phyloP scores from a whole-genome alignment of 2,113 vertebrate species.

The Neoarius graeffei region DNA sequence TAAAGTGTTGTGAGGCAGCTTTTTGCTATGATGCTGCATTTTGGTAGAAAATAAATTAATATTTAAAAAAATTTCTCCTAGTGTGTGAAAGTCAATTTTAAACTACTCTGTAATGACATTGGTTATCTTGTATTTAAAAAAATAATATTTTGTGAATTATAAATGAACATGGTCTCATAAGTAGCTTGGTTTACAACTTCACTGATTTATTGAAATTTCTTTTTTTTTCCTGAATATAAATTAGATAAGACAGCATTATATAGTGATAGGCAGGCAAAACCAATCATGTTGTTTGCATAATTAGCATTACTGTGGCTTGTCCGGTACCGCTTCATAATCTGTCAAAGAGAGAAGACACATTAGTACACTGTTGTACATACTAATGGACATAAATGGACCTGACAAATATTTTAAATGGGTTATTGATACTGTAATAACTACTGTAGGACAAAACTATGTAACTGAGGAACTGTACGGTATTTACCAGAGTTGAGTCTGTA shows the following conservation, averaged over 20 bases:
- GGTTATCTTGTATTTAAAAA: background rate
- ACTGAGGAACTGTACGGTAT: background rate
- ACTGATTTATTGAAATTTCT: constrained; percentile 1
- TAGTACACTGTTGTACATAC: background rate
- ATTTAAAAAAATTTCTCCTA: background rate
- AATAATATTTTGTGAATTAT: background rate
- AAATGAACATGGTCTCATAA: background rate
- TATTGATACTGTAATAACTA: background rate
- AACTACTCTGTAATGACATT: background rate
- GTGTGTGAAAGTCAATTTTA: no score
- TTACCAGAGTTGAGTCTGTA: background rate
- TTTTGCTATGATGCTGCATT: background rate
- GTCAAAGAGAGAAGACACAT: background rate
- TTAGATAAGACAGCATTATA: background rate
- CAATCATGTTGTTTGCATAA: background rate
- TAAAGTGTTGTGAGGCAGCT: background rate
- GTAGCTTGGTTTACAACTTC: background rate
- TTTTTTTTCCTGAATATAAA: background rate
- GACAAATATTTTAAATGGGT: background rate
- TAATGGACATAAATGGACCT: background rate
- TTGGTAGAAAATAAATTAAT: background rate
- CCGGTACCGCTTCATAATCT: constrained; percentile 29
- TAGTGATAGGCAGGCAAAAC: background rate
- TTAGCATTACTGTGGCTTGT: constrained; percentile 25
- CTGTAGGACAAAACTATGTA: background rate